These are phyloP conservation scores for Chrysogorgia sp. DNA, from an alignment of 92 coral and sea anemone species.

Conservation along the genomic window DNA sequence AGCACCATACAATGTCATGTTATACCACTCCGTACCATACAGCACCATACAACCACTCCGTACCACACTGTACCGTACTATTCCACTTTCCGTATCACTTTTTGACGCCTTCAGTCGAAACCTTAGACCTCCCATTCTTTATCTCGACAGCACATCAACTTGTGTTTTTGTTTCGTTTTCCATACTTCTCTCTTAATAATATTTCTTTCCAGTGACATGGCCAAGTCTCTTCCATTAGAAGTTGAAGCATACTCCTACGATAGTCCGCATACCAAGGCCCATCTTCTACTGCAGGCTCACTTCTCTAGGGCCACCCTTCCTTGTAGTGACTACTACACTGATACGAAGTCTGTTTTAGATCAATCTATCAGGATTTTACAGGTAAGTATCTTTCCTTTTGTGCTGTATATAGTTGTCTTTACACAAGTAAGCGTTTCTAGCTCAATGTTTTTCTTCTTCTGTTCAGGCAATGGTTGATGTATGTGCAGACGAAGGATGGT, in stretches of 20 bases:
- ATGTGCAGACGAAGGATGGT: slow-evolving; percentile 96
- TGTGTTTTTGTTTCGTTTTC: not conserved
- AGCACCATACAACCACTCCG: not conserved
- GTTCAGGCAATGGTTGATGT: slow-evolving; percentile 98
- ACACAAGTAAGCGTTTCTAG: too few species aligned
- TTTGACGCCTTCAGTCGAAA: too few species aligned
- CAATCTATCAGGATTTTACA: slow-evolving; percentile 94
- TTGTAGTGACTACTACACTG: slow-evolving; percentile 91
- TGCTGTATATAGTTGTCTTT: not conserved
- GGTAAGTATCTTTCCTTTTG: slow-evolving; percentile 45
- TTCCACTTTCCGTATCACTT: too few species aligned
- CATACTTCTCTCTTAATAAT: not conserved
- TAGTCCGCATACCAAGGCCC: slow-evolving; percentile 92
- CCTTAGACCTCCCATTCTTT: not conserved
- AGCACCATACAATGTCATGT: too few species aligned
- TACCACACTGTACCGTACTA: too few species aligned
- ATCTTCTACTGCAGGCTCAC: slow-evolving; percentile 93
- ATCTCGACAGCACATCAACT: not conserved
- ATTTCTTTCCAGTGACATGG: slow-evolving; percentile 69
- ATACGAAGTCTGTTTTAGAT: slow-evolving; percentile 90
- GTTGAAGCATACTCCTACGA: slow-evolving; percentile 85
- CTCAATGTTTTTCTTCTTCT: too few species aligned
- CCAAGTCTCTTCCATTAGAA: slow-evolving; percentile 86
- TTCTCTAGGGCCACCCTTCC: slow-evolving; percentile 81
- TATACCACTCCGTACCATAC: not conserved